Conservation (phyloP, 2,888 invertebrate species). For the Scaptodrosophila latifasciaeformis region DNA sequence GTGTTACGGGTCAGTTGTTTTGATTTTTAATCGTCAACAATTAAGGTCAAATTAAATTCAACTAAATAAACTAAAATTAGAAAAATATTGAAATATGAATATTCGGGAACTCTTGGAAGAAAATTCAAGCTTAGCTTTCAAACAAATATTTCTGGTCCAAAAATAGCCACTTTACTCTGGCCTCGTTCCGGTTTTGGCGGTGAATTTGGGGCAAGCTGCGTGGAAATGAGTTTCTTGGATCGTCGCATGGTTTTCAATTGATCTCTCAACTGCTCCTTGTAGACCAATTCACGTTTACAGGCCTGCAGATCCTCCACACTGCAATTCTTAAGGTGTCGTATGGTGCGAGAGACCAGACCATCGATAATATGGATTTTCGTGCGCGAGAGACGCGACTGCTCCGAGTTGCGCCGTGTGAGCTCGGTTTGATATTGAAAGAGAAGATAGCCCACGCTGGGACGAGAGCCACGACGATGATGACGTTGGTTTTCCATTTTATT, state of each 20-base stretch:
- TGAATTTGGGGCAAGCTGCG: constrained; percentile 35
- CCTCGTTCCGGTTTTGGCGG: constrained; percentile 40
- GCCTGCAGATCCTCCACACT: constrained; percentile 57
- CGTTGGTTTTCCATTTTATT: constrained; percentile 42
- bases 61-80: constrained; percentile 10
- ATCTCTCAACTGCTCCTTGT: constrained; percentile 52
- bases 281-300: constrained; percentile 54
- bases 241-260: constrained; percentile 42
- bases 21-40: constrained; percentile 68
- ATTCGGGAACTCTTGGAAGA: no score
- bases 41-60: constrained; percentile 33
- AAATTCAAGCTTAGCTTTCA: constrained; percentile 7
- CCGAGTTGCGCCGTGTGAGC: constrained; percentile 47
- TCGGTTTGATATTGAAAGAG: constrained; percentile 61
- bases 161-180: constrained; percentile 27
- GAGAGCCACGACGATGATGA: constrained; percentile 39
- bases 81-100: neutral
- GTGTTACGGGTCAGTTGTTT: constrained; percentile 23
- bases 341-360: constrained; percentile 51
- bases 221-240: neutral
- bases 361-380: constrained; percentile 61
- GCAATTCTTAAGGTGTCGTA: constrained; percentile 47
- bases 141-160: constrained; percentile 51
- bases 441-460: constrained; percentile 50
- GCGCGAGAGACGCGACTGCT: constrained; percentile 43